phyloP scores from a whole-genome alignment of 2,797 vertebrate genomes.

The Danio aesculapii region DNA sequence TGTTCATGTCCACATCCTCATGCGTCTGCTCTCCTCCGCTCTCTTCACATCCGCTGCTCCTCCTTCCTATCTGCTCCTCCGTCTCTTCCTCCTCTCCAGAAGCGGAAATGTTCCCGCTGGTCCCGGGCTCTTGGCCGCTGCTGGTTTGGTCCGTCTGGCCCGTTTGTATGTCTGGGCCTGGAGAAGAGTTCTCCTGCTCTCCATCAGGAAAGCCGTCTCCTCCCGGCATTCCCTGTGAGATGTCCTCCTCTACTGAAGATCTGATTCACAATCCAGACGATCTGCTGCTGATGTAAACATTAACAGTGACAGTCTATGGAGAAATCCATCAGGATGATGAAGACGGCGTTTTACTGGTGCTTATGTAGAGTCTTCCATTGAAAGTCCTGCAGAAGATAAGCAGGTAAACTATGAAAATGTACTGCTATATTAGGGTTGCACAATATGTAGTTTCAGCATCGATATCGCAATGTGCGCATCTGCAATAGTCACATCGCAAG shows the following conservation, averaged over 20 bases:
- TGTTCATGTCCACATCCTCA: conserved; percentile 76
- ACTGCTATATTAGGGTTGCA: no score
- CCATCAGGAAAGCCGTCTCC: conserved; percentile 65
- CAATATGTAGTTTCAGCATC: no score
- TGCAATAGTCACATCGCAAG: no score
- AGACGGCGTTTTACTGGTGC: no score
- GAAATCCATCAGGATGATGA: background rate
- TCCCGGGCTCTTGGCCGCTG: no score
- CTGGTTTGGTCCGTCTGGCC: no score
- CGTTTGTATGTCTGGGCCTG: no score
- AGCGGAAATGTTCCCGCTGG: background rate
- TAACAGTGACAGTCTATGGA: conserved; percentile 23
- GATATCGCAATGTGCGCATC: no score
- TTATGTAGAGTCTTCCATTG: no score
- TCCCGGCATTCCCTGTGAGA: conserved; percentile 65
- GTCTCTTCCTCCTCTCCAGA: conserved; percentile 54
- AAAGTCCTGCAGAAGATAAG: no score
- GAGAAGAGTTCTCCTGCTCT: conserved; percentile 65
- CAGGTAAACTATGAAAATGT: no score
- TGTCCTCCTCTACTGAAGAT: conserved; percentile 58
- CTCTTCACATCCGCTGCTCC: conserved; percentile 51
- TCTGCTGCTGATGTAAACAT: conserved; percentile 46
- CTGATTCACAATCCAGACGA: conserved; percentile 31
- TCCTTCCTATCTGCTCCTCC: conserved; percentile 22
- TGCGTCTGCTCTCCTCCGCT: conserved; percentile 61